phyloP scores from a whole-genome alignment of 2,113 vertebrate species.

The Lepidothrix coronata region DNA sequence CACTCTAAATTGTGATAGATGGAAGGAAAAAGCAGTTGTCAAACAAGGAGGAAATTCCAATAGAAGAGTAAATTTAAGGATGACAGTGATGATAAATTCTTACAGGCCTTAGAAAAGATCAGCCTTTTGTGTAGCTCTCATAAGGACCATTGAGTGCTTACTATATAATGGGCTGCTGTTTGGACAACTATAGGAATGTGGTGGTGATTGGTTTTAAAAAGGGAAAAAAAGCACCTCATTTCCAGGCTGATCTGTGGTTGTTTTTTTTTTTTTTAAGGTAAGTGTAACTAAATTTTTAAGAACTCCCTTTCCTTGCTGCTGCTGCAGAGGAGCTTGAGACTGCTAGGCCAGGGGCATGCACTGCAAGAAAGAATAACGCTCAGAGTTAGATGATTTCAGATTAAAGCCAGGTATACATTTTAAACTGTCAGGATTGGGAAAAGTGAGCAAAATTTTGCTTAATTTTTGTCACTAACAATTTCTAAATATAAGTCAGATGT shows the following conservation, averaged over 20 bases:
- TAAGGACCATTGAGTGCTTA: constrained; percentile 13
- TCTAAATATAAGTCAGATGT: not conserved
- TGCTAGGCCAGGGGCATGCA: not conserved
- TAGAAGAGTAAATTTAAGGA: constrained; percentile 52
- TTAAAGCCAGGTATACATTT: not conserved
- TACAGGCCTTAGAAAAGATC: constrained; percentile 52
- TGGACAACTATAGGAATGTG: not conserved
- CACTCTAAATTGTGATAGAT: constrained; percentile 64
- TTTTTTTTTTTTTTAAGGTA: not conserved
- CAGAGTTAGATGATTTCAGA: not conserved
- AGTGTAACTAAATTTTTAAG: not conserved
- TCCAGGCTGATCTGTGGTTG: not conserved
- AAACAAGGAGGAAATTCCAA: constrained; percentile 62
- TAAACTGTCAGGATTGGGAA: not conserved
- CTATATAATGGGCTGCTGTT: constrained; percentile 10
- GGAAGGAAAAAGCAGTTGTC: constrained; percentile 62
- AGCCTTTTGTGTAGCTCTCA: constrained; percentile 21
- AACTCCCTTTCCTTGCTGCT: not conserved
- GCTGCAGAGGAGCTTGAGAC: not conserved
- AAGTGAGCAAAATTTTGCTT: not conserved
- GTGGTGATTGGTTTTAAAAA: not conserved
- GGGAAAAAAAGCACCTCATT: not conserved
- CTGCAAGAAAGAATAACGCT: not conserved
- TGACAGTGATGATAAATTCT: constrained; percentile 61
- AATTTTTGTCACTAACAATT: not conserved